Evolutionary conservation across 53 echinoderm and acorn worm genomes (phyloP).

Genomic region (Hippasteria phrygiana): DNA sequence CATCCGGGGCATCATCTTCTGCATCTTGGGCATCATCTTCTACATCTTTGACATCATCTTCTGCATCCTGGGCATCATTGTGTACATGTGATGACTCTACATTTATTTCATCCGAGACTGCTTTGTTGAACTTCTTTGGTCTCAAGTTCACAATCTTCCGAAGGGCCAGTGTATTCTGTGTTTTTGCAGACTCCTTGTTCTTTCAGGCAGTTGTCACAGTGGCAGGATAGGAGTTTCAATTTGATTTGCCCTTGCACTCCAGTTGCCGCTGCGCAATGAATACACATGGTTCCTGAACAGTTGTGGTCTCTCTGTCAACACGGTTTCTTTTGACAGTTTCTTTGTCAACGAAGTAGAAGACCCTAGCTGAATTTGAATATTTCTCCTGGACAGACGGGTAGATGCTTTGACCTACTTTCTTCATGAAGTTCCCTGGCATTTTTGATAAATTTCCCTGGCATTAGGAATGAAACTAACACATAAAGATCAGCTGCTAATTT

Average conservation of each 20-base stretch:
- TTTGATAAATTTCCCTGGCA: no score
- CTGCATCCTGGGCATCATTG: constrained; percentile 1
- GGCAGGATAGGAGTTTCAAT: not conserved
- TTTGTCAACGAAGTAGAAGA: not conserved
- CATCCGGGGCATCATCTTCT: not conserved
- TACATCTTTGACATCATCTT: not conserved
- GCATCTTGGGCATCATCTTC: not conserved
- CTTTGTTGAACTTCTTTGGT: not conserved
- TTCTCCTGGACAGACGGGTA: not conserved
- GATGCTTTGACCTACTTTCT: constrained; percentile 2
- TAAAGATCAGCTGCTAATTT: no score
- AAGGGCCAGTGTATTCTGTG: constrained; percentile 17
- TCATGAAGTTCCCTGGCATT: constrained; percentile 6
- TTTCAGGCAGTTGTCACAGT: constrained; percentile 16
- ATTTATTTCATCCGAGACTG: not conserved
- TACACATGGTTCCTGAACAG: constrained; percentile 17
- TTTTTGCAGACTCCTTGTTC: constrained; percentile 9
- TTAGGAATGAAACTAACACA: no score
- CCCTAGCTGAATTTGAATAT: not conserved
- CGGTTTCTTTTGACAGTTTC: constrained; percentile 7
- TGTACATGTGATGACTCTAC: not conserved
- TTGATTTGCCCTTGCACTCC: not conserved
- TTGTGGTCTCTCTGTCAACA: constrained; percentile 1
- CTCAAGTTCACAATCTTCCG: constrained; percentile 2
- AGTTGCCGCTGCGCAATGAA: not conserved